Evolutionary conservation across 2,113 vertebrate species (phyloP).

Genomic region (Willisornis vidua): DNA sequence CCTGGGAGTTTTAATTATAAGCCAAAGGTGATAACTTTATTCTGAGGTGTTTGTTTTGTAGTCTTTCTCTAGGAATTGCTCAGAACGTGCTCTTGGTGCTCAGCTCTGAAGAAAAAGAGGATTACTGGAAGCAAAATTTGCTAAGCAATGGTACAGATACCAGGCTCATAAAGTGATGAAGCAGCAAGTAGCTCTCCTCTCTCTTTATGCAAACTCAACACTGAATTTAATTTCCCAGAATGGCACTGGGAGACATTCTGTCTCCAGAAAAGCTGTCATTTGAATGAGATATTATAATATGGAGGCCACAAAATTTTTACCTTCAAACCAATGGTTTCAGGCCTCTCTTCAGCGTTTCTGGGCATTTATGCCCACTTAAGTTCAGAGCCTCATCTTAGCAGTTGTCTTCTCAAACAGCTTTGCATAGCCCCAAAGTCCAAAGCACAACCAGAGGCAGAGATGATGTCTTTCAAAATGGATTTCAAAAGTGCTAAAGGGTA

Average conservation of each 20-base stretch:
- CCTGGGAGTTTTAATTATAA: not conserved
- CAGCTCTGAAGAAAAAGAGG: not conserved
- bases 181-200: not conserved
- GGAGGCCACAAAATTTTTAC: not conserved
- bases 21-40: not conserved
- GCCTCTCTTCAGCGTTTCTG: not conserved
- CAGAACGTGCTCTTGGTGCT: not conserved
- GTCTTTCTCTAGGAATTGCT: not conserved
- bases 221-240: slow-evolving; percentile 1
- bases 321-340: not conserved
- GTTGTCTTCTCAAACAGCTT: not conserved
- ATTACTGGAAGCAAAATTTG: slow-evolving; percentile 7
- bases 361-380: not conserved
- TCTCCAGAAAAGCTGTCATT: not conserved
- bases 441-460: not conserved
- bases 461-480: not conserved
- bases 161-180: not conserved
- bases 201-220: slow-evolving; percentile 12
- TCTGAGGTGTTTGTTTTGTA: not conserved
- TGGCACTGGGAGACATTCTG: not conserved
- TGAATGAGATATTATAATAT: not conserved
- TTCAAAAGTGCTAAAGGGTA: not conserved
- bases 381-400: not conserved
- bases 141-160: not conserved
- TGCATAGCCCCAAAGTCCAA: not conserved